These are phyloP conservation scores for Nibea albiflora DNA, from an alignment of 2,113 vertebrate species.

Conservation along the genomic window DNA sequence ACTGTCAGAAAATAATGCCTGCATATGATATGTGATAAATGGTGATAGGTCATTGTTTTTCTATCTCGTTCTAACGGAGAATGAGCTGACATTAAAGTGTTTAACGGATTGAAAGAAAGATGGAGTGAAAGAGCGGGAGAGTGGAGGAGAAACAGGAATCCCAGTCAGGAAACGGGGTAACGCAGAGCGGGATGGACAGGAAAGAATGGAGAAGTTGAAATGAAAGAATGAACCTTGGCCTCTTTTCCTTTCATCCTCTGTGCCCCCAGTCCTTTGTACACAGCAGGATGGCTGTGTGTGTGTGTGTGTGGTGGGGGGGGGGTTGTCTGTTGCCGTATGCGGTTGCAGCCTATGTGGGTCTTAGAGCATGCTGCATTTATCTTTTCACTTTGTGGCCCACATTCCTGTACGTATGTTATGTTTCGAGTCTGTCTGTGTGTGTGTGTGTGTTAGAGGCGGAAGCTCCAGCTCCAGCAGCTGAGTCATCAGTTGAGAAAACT, in stretches of 20 bases:
- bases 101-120: background rate
- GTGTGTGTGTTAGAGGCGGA: slow-evolving; percentile 26
- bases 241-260: slow-evolving; percentile 46
- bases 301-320: background rate
- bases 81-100: slow-evolving; percentile 1
- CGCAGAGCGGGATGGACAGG: background rate
- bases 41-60: background rate
- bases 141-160: slow-evolving; percentile 27
- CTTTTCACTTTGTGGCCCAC: slow-evolving; percentile 10
- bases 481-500: slow-evolving; percentile 66
- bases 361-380: background rate
- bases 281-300: slow-evolving; percentile 23
- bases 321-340: background rate
- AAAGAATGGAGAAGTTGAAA: slow-evolving; percentile 34
- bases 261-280: slow-evolving; percentile 42
- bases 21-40: too few relatives aligned
- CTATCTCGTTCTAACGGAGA: background rate
- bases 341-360: slow-evolving; percentile 8
- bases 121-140: background rate
- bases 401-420: slow-evolving; percentile 32
- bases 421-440: background rate
- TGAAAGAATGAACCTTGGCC: slow-evolving; percentile 51
- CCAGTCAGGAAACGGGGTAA: slow-evolving; percentile 32
- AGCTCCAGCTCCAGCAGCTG: slow-evolving; percentile 53
- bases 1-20: too few relatives aligned